Conservation (phyloP, 1,140 invertebrate species). For the Triops longicaudatus region DNA sequence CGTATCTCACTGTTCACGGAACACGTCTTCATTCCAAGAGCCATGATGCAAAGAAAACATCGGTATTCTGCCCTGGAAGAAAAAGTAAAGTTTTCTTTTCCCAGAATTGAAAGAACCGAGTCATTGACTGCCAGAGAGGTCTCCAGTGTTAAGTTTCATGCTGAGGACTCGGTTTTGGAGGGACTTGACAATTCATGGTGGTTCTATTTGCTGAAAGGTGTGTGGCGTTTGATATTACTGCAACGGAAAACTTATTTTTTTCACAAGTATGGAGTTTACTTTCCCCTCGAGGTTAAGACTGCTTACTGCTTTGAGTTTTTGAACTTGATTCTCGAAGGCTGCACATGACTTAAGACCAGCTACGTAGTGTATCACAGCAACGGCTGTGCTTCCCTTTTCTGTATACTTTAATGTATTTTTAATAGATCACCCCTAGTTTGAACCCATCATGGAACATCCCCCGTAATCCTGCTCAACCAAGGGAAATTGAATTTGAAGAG, state of each 20-base stretch:
- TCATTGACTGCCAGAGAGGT: not conserved
- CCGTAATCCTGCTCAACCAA: not conserved
- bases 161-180: not conserved
- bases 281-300: not conserved
- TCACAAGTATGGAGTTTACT: not conserved
- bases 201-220: not conserved
- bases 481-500: slow-evolving; percentile 8
- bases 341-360: not conserved
- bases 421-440: not conserved
- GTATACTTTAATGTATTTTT: not conserved
- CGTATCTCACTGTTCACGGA: not conserved
- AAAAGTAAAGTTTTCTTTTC: not conserved
- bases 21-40: not conserved
- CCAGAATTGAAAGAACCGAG: not conserved
- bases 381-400: not conserved
- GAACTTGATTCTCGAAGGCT: not conserved
- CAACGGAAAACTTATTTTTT: not conserved
- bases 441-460: not conserved
- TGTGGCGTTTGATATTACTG: not conserved
- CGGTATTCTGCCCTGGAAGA: not conserved
- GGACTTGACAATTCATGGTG: not conserved
- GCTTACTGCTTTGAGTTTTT: not conserved
- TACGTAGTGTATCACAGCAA: not conserved
- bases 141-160: not conserved
- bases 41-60: slow-evolving; percentile 12